Conservation (phyloP, 2,888 invertebrate species). For the Bellardia bayeri region DNA sequence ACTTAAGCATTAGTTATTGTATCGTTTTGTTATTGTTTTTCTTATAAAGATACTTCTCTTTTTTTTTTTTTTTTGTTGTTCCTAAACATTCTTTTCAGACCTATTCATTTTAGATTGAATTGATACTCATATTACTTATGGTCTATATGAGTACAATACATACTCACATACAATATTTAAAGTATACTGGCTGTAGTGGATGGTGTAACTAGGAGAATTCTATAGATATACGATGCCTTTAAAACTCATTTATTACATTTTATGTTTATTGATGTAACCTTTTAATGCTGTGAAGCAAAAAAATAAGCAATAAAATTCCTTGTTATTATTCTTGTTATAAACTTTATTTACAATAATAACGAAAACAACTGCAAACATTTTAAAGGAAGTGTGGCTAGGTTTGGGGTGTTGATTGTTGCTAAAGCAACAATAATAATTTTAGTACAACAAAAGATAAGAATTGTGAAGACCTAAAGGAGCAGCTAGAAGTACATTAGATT, state of each 20-base stretch:
- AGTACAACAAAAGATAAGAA: background rate
- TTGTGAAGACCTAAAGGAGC: background rate
- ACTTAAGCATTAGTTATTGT: constrained; percentile 12
- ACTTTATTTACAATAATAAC: constrained; percentile 36
- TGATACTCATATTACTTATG: constrained; percentile 46
- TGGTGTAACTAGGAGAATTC: background rate
- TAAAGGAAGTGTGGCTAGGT: background rate
- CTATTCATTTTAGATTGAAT: constrained; percentile 37
- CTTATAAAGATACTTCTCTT: background rate
- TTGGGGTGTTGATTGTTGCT: background rate
- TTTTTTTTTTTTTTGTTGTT: background rate
- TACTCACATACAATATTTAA: background rate
- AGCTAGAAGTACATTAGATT: background rate
- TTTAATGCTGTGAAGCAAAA: constrained; percentile 57
- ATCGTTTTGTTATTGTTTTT: constrained; percentile 8
- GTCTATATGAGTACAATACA: constrained; percentile 6
- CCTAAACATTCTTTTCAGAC: background rate
- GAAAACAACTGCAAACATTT: background rate
- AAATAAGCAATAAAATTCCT: constrained; percentile 52
- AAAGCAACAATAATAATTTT: constrained; percentile 7
- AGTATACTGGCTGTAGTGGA: background rate
- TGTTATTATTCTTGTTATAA: constrained; percentile 45
- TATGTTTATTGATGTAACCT: constrained; percentile 66
- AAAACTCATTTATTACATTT: constrained; percentile 62
- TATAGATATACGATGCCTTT: constrained; percentile 29